These are phyloP conservation scores for Pithys albifrons DNA, from an alignment of 2,113 vertebrate species.

Conservation along the genomic window DNA sequence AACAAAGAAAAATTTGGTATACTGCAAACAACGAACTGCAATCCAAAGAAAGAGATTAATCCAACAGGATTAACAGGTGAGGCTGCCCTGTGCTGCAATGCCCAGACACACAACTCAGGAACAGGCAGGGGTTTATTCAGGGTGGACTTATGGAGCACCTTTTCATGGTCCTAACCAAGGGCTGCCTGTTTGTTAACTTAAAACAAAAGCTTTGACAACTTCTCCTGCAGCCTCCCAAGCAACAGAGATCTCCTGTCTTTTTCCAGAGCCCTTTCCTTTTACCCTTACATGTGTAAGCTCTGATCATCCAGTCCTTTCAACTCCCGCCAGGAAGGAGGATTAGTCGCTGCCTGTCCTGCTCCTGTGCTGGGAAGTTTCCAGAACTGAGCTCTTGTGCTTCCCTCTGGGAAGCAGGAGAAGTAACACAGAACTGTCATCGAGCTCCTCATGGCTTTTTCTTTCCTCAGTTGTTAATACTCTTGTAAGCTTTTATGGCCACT, in stretches of 20 bases:
- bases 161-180: not conserved
- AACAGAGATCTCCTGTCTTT: not conserved
- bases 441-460: not conserved
- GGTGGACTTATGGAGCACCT: not conserved
- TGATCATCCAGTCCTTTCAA: slow-evolving; percentile 23
- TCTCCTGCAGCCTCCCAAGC: not conserved
- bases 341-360: not conserved
- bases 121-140: not conserved
- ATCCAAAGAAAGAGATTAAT: slow-evolving; percentile 50
- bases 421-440: slow-evolving; percentile 20
- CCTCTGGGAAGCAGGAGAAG: slow-evolving; percentile 10
- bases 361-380: slow-evolving; percentile 21
- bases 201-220: not conserved
- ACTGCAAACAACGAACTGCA: not conserved
- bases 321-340: slow-evolving; percentile 49
- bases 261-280: not conserved
- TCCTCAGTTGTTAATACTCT: not conserved
- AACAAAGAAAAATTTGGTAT: slow-evolving; percentile 31
- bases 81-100: not conserved
- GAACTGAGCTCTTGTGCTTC: not conserved
- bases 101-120: not conserved
- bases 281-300: not conserved
- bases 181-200: not conserved
- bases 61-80: slow-evolving; percentile 40
- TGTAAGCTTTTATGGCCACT: not conserved